Evolutionary conservation across 1,140 invertebrate species (phyloP).

Genomic region (Trichoplusia ni): DNA sequence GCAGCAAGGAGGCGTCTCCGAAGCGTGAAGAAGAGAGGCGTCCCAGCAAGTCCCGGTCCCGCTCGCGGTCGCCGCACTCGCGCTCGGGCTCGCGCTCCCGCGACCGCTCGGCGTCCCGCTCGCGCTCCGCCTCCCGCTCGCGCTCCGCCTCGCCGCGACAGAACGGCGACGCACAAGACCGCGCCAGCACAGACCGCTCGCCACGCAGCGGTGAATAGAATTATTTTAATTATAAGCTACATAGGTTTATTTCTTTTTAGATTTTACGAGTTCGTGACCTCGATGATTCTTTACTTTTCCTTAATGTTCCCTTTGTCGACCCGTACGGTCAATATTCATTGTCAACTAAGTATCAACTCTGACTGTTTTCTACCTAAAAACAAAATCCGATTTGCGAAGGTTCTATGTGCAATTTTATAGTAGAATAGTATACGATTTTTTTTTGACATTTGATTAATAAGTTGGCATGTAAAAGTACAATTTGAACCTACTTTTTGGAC

Average conservation of each 20-base stretch:
- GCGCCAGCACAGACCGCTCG: slow-evolving; percentile 63
- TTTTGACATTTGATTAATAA: background rate
- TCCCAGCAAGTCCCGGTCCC: slow-evolving; percentile 66
- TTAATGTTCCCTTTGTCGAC: background rate
- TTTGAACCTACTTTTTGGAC: background rate
- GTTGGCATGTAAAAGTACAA: slow-evolving; percentile 5
- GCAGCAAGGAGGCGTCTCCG: slow-evolving; percentile 75
- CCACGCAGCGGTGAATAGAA: slow-evolving; percentile 69
- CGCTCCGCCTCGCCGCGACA: slow-evolving; percentile 62
- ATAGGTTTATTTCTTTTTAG: slow-evolving; percentile 40
- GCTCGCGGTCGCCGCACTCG: slow-evolving; percentile 52
- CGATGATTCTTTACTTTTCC: background rate
- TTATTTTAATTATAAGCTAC: slow-evolving; percentile 12
- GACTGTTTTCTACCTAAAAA: background rate
- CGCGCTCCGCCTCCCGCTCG: slow-evolving; percentile 60
- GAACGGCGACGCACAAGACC: slow-evolving; percentile 64
- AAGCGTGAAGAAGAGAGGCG: slow-evolving; percentile 69
- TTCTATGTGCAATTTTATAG: too few relatives aligned
- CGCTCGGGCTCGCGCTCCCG: slow-evolving; percentile 58
- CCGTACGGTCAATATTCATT: slow-evolving; percentile 4
- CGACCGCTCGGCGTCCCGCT: slow-evolving; percentile 57
- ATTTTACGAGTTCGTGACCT: slow-evolving; percentile 39
- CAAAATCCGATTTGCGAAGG: background rate
- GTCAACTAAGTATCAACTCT: background rate
- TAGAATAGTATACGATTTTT: slow-evolving; percentile 9